A percentile compares a stretch with the other conserved stretches of the same genome.
These are phyloP conservation scores for Suricata suricatta DNA, from an alignment of 2,113 vertebrate genomes.

Conservation along the genomic window DNA sequence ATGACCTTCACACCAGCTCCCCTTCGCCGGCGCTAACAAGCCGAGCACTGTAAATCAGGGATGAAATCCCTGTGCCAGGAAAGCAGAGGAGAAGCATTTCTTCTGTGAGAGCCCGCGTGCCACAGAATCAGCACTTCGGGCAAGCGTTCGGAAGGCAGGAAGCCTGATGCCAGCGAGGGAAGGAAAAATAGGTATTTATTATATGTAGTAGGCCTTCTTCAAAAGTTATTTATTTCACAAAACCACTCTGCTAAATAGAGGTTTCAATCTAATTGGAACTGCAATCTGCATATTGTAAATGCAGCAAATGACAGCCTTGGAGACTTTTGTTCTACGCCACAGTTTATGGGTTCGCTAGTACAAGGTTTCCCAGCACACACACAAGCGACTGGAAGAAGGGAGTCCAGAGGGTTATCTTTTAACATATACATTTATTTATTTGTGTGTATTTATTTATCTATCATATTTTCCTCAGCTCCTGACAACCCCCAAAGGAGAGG, in stretches of 20 bases:
- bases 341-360: background rate
- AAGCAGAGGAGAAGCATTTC: constrained; percentile 62
- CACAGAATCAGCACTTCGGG: constrained; percentile 80
- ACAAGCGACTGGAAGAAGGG: constrained; percentile 28
- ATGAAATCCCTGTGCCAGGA: constrained; percentile 78
- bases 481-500: constrained; percentile 54
- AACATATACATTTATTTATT: background rate
- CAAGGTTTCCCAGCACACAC: background rate
- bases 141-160: constrained; percentile 61
- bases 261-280: constrained; percentile 66
- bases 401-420: background rate
- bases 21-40: constrained; percentile 71
- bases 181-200: constrained; percentile 37
- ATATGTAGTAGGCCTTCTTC: constrained; percentile 55
- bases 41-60: constrained; percentile 83
- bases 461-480: constrained; percentile 23
- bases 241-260: constrained; percentile 77
- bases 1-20: constrained; percentile 81
- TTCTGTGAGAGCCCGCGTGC: constrained; percentile 69
- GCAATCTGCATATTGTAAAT: constrained; percentile 71
- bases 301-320: constrained; percentile 27
- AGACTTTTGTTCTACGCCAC: background rate
- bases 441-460: background rate
- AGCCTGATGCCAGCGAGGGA: constrained; percentile 33
- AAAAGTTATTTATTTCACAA: constrained; percentile 78